phyloP scores from a whole-genome alignment of 2,888 invertebrate species.

The Heliconius hortense region DNA sequence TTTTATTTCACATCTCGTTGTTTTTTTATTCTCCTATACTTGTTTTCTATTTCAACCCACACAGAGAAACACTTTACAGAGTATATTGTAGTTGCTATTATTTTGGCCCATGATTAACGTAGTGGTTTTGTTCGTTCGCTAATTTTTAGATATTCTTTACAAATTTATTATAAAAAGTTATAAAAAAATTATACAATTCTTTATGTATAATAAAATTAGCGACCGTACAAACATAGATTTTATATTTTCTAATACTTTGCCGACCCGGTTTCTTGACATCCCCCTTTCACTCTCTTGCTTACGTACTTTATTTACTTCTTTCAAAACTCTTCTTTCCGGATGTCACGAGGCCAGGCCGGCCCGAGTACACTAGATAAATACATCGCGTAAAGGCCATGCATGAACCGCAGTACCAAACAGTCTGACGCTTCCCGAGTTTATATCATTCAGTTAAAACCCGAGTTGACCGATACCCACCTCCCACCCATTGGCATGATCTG shows the following conservation, averaged over 20 bases:
- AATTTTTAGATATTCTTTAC: constrained; percentile 52
- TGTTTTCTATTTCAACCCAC: constrained; percentile 76
- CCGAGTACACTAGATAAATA: constrained; percentile 57
- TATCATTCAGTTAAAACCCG: constrained; percentile 54
- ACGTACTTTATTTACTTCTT: constrained; percentile 40
- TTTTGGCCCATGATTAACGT: constrained; percentile 76
- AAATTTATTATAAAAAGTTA: neutral
- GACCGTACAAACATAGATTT: constrained; percentile 70
- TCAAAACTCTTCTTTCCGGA: constrained; percentile 44
- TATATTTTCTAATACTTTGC: constrained; percentile 62
- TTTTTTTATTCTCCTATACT: constrained; percentile 67
- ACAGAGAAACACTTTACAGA: constrained; percentile 82
- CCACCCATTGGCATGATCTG: constrained; percentile 73
- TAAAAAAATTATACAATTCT: neutral
- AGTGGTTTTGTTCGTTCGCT: constrained; percentile 71
- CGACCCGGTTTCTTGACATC: constrained; percentile 74
- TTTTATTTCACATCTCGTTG: constrained; percentile 53
- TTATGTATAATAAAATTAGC: constrained; percentile 55
- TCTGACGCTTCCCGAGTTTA: constrained; percentile 70
- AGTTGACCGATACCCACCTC: constrained; percentile 60
- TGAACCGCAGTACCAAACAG: constrained; percentile 66
- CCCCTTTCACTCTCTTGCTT: constrained; percentile 32
- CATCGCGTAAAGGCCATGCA: constrained; percentile 66
- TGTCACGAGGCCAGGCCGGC: constrained; percentile 68
- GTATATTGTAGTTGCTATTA: constrained; percentile 71